These are phyloP conservation scores for Zaprionus lineosus DNA, from an alignment of 2,888 invertebrate genomes.

Conservation along the genomic window DNA sequence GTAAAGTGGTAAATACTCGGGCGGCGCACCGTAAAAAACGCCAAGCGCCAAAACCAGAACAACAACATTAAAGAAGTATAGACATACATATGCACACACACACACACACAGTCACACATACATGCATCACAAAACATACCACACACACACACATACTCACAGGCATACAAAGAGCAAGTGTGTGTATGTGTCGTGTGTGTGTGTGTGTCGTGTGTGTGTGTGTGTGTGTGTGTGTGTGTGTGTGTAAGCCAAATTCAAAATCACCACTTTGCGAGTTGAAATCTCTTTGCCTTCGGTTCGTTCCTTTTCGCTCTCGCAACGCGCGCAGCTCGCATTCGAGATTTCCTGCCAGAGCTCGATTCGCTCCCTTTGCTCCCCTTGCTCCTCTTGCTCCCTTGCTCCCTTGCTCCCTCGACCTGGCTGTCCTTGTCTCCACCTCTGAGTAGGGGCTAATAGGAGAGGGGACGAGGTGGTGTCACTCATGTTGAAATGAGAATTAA, in stretches of 20 bases:
- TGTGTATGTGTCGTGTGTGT: slow-evolving; percentile 29
- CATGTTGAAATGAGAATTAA: no score
- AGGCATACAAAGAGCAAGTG: slow-evolving; percentile 10
- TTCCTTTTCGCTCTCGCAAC: slow-evolving; percentile 51
- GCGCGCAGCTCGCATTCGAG: slow-evolving; percentile 52
- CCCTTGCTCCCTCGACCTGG: no score
- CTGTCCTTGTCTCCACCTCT: no score
- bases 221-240: slow-evolving; percentile 17
- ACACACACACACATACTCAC: slow-evolving; percentile 22
- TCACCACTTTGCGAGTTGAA: slow-evolving; percentile 74
- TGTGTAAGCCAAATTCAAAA: slow-evolving; percentile 64
- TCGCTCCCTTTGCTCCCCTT: not conserved
- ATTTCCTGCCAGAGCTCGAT: slow-evolving; percentile 35
- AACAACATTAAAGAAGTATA: slow-evolving; percentile 70
- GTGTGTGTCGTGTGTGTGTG: slow-evolving; percentile 28
- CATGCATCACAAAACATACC: not conserved
- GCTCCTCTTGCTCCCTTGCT: not conserved
- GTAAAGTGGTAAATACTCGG: slow-evolving; percentile 79
- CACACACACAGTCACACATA: slow-evolving; percentile 13
- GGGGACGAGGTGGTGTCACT: no score
- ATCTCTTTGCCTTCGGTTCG: slow-evolving; percentile 64
- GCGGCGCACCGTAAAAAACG: slow-evolving; percentile 77
- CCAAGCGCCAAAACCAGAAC: slow-evolving; percentile 77
- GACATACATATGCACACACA: slow-evolving; percentile 26
- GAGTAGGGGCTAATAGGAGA: no score